A percentile compares a stretch with the other conserved stretches of the same genome.
Conservation (phyloP, 2,113 vertebrate genomes). For the Sinocyclocheilus anophthalmus region DNA sequence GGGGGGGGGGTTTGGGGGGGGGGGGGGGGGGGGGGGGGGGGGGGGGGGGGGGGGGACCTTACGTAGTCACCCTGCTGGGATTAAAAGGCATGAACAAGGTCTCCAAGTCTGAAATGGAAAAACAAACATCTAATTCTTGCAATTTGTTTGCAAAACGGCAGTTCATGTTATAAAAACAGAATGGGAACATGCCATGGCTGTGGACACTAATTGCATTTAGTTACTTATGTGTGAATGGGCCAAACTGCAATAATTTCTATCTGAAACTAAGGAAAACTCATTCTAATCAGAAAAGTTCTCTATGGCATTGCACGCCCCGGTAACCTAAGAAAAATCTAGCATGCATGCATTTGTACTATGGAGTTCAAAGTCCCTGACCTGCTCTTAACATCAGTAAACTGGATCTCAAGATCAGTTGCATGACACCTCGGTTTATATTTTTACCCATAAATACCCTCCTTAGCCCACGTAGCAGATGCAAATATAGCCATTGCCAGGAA, state of each 20-base stretch:
- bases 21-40: too few species aligned
- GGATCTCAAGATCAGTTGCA: conserved; percentile 71
- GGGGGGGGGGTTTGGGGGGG: too few species aligned
- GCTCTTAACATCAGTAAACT: conserved; percentile 44
- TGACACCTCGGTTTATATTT: conserved; percentile 75
- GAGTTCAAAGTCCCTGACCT: conserved; percentile 37
- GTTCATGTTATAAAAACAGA: too few species aligned
- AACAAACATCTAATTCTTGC: too few species aligned
- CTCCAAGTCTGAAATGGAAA: too few species aligned
- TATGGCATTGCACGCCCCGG: background rate
- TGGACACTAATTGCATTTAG: background rate
- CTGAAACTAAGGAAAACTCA: background rate
- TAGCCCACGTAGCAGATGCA: conserved; percentile 72
- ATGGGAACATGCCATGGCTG: background rate
- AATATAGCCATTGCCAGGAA: conserved; percentile 74
- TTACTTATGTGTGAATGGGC: too few species aligned
- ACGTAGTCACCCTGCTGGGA: too few species aligned
- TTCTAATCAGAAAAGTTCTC: background rate
- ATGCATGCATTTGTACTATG: conserved; percentile 53
- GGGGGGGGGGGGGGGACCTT: too few species aligned
- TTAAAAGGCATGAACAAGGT: too few species aligned
- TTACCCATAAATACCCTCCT: conserved; percentile 69
- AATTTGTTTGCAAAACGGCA: too few species aligned
- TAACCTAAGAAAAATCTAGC: background rate
- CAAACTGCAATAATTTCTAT: background rate